A percentile compares a stretch with the other conserved stretches of the same genome.
phyloP scores from a whole-genome alignment of 1,140 invertebrate genomes.

The Teleopsis dalmanni region DNA sequence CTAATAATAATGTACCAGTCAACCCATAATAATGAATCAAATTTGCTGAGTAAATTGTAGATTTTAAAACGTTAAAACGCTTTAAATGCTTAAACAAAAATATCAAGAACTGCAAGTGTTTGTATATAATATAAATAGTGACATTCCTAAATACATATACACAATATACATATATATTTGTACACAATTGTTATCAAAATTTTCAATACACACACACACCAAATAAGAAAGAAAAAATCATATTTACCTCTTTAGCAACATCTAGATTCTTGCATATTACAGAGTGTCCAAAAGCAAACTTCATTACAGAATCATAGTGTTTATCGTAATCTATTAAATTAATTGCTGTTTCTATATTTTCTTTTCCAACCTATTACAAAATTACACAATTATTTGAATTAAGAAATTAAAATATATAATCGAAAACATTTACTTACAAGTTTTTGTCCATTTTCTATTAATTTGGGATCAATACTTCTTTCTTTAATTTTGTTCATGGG shows the following conservation, averaged over 20 bases:
- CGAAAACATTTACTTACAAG: constrained; percentile 46
- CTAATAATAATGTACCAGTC: too few relatives aligned
- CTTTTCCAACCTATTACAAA: constrained; percentile 52
- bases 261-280: constrained; percentile 80
- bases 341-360: constrained; percentile 78
- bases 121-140: too few relatives aligned
- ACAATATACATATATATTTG: too few relatives aligned
- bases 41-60: too few relatives aligned
- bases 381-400: background rate
- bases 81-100: too few relatives aligned
- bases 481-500: constrained; percentile 87
- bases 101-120: too few relatives aligned
- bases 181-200: too few relatives aligned
- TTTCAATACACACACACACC: too few relatives aligned
- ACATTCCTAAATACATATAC: too few relatives aligned
- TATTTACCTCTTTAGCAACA: constrained; percentile 60
- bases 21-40: too few relatives aligned
- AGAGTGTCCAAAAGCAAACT: constrained; percentile 79
- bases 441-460: constrained; percentile 61
- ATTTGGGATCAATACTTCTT: constrained; percentile 52
- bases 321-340: constrained; percentile 72
- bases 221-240: background rate
- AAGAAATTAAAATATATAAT: too few relatives aligned
- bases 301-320: constrained; percentile 68
- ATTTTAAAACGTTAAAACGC: too few relatives aligned